A percentile compares a stretch with the other conserved stretches of the same genome.
Conservation (phyloP, 2,797 vertebrate genomes). For the Eidolon dupreanum region DNA sequence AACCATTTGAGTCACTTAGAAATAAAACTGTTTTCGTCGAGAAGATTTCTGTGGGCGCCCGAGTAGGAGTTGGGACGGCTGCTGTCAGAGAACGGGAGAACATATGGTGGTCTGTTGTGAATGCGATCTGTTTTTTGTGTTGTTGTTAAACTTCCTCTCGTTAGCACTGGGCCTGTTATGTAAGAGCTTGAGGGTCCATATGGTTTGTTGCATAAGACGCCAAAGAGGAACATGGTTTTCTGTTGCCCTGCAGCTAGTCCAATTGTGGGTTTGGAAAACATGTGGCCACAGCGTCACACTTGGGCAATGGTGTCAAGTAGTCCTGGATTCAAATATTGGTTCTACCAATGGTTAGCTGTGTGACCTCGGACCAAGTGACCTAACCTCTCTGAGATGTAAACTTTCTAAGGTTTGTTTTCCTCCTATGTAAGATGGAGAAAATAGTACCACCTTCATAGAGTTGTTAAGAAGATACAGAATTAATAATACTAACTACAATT, state of each 20-base stretch:
- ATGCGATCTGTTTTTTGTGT: constrained; percentile 75
- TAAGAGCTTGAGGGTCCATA: constrained; percentile 79
- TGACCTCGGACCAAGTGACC: not conserved
- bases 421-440: not conserved
- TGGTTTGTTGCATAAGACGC: constrained; percentile 78
- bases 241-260: constrained; percentile 38
- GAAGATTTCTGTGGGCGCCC: constrained; percentile 72
- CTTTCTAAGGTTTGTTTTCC: not conserved
- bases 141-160: constrained; percentile 81
- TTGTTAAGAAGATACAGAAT: not conserved
- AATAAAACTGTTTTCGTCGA: constrained; percentile 73
- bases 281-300: not conserved
- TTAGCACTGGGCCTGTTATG: constrained; percentile 69
- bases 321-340: not conserved
- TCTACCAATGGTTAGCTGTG: not conserved
- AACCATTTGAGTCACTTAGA: constrained; percentile 64
- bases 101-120: constrained; percentile 81
- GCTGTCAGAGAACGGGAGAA: constrained; percentile 72
- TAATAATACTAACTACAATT: not conserved
- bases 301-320: not conserved
- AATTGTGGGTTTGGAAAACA: constrained; percentile 55
- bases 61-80: constrained; percentile 71
- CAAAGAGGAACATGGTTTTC: constrained; percentile 60
- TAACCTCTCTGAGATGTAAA: not conserved
- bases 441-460: not conserved